Evolutionary conservation across 2,113 vertebrate genomes (phyloP), one percentile per base, ranked within the genome.

Genomic region (Otocyon megalotis): DNA sequence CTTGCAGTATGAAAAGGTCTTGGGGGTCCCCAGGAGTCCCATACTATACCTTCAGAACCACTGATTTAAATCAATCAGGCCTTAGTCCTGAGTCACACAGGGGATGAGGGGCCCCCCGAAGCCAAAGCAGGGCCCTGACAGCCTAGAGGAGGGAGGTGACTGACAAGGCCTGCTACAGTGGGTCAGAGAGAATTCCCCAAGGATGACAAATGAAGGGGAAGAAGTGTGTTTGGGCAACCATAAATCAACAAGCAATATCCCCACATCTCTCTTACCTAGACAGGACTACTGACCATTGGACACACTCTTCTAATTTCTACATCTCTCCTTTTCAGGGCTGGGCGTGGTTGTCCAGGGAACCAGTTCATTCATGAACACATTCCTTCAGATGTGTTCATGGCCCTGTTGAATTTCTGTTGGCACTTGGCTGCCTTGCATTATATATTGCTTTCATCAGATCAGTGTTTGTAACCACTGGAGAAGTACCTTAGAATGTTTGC

Each of bases 391-490:
- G 37, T 72, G 50, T 14, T 83, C 32, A 85, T 32, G 63, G 79
- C 43, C 16, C 58, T 86, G 77, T 80, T 84, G 37, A 89, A 56
- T 89, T 69, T 91, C 43, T 92, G 43, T 63, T 69, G 35, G 32
- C 54, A 88, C 91, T 88, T 88, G 76, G 22, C 17, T 35, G 32
- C 30, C n/a, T 88, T 28, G 53, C n/a, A 32, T 95, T 97, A 88
- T 28, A 89, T 81, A 71, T 26, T 95, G 43, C 87, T 88, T 84
- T 94, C 74, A 92, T 86, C 67, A 84, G 20, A 87, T 90, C 26
- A 48, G 69, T 94, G 72, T 87, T 95, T 96, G 28, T 62, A 95
- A 60, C 88, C 72, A 69, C 82, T 22, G 8, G 62, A 95, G 67
- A 95, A 94, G 3, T 14, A 83, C 43, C 28, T 85, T 56, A 85